phyloP scores from a whole-genome alignment of 2,113 vertebrate genomes.

The Rhizomys pruinosus region DNA sequence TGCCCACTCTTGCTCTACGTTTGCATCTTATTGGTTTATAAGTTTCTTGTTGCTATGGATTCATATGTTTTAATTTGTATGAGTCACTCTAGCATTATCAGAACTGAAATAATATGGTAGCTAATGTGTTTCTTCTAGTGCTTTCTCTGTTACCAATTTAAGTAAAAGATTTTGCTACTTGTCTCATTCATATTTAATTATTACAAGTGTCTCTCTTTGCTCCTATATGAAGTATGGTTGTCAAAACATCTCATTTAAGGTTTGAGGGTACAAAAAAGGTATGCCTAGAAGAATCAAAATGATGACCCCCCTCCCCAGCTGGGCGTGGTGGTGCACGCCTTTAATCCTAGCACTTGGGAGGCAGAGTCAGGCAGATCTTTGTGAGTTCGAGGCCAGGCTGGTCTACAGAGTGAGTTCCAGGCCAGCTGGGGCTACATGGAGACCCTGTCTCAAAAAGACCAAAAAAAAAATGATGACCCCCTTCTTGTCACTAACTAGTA shows the following conservation, averaged over 20 bases:
- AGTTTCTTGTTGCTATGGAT: not conserved
- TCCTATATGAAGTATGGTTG: slow-evolving; percentile 23
- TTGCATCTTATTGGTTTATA: slow-evolving; percentile 37
- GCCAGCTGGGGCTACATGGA: no score
- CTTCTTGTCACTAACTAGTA: not conserved
- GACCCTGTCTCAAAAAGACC: no score
- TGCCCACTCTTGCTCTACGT: not conserved
- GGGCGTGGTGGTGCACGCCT: no score
- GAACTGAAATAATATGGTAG: slow-evolving; percentile 5
- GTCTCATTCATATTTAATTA: slow-evolving; percentile 50
- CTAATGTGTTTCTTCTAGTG: not conserved
- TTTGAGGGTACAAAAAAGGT: not conserved
- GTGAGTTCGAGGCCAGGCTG: no score
- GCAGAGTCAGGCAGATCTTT: no score
- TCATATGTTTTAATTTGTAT: slow-evolving; percentile 22
- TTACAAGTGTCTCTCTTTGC: slow-evolving; percentile 28
- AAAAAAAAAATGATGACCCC: not conserved
- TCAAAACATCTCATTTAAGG: slow-evolving; percentile 17
- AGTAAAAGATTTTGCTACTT: slow-evolving; percentile 5
- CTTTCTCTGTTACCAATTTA: slow-evolving; percentile 42
- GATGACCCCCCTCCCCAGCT: not conserved
- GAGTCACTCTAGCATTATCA: not conserved
- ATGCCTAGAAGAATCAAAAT: not conserved
- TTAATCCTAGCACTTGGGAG: no score
- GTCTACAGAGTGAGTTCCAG: no score